Evolutionary conservation across 2,113 vertebrate genomes (phyloP).

Genomic region (Riparia riparia): DNA sequence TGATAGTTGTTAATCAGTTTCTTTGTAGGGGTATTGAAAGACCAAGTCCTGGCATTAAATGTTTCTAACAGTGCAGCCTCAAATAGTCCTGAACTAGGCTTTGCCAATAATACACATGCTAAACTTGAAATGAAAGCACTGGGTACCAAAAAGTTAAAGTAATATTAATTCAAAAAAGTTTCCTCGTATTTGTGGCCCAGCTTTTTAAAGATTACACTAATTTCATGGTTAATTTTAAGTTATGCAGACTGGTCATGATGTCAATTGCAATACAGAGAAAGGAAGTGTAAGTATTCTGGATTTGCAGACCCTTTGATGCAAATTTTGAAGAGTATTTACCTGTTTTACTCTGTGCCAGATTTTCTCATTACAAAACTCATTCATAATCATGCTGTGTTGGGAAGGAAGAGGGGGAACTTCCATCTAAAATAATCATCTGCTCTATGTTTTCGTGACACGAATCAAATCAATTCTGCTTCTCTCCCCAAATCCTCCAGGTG

Average conservation of each 20-base stretch:
- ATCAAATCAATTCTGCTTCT: not conserved
- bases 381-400: not conserved
- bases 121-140: not conserved
- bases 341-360: not conserved
- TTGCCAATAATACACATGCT: not conserved
- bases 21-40: not conserved
- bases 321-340: not conserved
- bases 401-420: not conserved
- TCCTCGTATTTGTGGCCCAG: not conserved
- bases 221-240: not conserved
- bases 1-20: not conserved
- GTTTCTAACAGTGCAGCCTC: not conserved
- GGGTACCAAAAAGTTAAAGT: not conserved
- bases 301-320: not conserved
- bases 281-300: not conserved
- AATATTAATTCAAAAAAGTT: not conserved
- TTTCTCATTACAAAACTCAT: not conserved
- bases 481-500: slow-evolving; percentile 61
- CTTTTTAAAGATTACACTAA: not conserved
- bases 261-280: not conserved
- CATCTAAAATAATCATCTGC: not conserved
- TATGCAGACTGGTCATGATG: not conserved
- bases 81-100: not conserved
- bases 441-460: not conserved
- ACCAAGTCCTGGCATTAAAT: not conserved